phyloP scores from a whole-genome alignment of 2,797 vertebrate genomes.

The Spinus pinus region DNA sequence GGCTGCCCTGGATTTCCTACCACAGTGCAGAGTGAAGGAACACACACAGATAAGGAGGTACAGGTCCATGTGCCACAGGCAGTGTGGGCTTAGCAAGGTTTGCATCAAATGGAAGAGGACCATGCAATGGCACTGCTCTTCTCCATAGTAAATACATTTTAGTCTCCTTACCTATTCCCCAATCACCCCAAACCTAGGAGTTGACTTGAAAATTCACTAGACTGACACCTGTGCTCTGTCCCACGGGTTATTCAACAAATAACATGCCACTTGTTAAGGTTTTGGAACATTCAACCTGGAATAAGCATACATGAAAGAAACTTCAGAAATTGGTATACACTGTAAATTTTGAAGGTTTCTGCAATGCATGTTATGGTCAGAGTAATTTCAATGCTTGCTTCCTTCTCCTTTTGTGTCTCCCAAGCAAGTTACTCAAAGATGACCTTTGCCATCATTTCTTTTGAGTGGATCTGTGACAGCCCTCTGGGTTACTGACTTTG shows the following conservation, averaged over 20 bases:
- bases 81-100: neutral
- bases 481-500: neutral
- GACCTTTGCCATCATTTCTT: neutral
- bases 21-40: neutral
- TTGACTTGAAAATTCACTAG: neutral
- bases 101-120: neutral
- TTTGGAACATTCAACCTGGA: neutral
- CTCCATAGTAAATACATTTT: neutral
- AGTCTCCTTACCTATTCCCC: neutral
- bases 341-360: neutral
- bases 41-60: neutral
- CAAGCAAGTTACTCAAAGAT: neutral
- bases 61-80: neutral
- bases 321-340: neutral
- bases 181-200: neutral
- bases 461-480: neutral
- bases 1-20: neutral
- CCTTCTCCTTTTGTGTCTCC: neutral
- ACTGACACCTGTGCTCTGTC: neutral
- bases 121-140: neutral
- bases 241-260: neutral
- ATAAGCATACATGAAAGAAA: neutral
- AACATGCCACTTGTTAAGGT: fast-evolving
- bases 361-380: neutral
- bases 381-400: neutral